Percentiles rank a stretch among this genome's conserved stretches.
Conservation (phyloP, 2,888 invertebrate genomes). For the Amphipyra tragopoginis region DNA sequence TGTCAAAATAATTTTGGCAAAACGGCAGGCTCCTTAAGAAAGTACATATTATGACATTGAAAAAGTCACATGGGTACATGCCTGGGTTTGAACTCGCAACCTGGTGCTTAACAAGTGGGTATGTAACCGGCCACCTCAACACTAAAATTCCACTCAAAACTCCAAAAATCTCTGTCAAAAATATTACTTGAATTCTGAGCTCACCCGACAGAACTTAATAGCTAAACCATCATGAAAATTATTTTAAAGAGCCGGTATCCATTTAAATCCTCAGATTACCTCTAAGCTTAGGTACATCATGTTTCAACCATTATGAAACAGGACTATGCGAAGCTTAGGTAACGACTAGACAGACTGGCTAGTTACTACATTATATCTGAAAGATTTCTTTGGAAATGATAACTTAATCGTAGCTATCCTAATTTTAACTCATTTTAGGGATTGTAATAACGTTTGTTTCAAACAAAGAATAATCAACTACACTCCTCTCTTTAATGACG, state of each 20-base stretch:
- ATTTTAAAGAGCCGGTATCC: constrained; percentile 11
- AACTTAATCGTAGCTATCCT: too few species aligned
- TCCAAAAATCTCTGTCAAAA: background rate
- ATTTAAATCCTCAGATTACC: constrained; percentile 28
- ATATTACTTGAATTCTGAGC: constrained; percentile 1
- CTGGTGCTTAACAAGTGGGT: too few species aligned
- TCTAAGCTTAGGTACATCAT: background rate
- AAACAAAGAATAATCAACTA: too few species aligned
- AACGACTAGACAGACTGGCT: background rate
- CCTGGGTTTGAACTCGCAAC: too few species aligned
- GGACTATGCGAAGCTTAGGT: background rate
- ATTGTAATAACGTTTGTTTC: too few species aligned
- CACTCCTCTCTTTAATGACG: too few species aligned
- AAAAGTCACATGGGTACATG: too few species aligned
- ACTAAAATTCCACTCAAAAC: background rate
- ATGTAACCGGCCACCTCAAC: too few species aligned
- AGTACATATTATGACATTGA: too few species aligned
- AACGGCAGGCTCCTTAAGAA: too few species aligned
- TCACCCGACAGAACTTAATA: background rate
- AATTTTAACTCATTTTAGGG: too few species aligned
- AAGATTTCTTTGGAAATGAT: background rate
- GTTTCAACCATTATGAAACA: constrained; percentile 3
- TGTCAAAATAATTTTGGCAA: too few species aligned
- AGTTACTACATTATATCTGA: constrained; percentile 14
- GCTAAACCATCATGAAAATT: constrained; percentile 12